Conservation (phyloP, 2,888 invertebrate genomes). For the Trichogramma evanescens region DNA sequence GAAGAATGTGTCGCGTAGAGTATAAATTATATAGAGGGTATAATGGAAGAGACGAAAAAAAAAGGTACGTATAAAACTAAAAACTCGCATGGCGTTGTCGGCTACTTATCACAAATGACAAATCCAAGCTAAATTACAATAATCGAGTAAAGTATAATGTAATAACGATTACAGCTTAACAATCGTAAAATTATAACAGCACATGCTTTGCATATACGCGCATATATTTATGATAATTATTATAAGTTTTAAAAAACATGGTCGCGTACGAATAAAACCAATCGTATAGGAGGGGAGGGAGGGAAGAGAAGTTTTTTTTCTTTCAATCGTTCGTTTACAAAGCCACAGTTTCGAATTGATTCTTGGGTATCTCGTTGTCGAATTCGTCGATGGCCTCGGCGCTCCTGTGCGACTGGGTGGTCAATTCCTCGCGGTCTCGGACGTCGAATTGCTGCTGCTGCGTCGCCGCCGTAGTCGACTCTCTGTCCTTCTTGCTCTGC, state of each 20-base stretch:
- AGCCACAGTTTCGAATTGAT: constrained; percentile 34
- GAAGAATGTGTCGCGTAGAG: not conserved
- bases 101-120: no score
- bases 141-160: no score
- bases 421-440: constrained; percentile 13
- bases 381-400: constrained; percentile 42
- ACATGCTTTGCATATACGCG: no score
- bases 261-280: no score
- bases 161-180: no score
- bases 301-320: not conserved
- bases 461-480: constrained; percentile 23
- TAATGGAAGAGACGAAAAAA: not conserved
- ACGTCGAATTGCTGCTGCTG: not conserved
- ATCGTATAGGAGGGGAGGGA: not conserved
- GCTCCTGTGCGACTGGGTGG: constrained; percentile 25
- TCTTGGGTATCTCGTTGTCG: constrained; percentile 43
- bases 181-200: no score
- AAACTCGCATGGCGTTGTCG: no score
- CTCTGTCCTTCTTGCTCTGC: constrained; percentile 11
- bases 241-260: no score
- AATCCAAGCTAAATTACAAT: no score
- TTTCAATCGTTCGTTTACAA: constrained; percentile 27
- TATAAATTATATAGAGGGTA: not conserved
- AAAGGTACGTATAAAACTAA: not conserved
- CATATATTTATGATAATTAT: no score